Evolutionary conservation across 2,113 vertebrate genomes (phyloP), one percentile per base, ranked within the genome.

Genomic region (Odocoileus hemionus): DNA sequence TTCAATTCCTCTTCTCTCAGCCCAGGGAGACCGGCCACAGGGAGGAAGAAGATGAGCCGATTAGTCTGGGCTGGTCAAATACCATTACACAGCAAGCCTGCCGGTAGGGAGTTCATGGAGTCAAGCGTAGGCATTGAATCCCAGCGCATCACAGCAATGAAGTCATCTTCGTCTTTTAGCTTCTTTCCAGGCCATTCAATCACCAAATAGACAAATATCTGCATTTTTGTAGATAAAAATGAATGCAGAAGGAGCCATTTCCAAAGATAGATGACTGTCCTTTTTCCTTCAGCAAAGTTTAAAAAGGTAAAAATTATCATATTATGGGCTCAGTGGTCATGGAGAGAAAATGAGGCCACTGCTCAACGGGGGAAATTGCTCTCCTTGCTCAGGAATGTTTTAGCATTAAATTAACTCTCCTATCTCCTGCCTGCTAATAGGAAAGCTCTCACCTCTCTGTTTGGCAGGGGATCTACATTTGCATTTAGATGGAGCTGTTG

Each of bases 401-500:
- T 98, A 98, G 97, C 98, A 98, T 98, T 99, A 98, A 99, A 99
- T 99, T 98, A 99, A 98, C 98, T 99, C 98, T 95, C 97, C 98
- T 98, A 98, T 98, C 99, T 99, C 98, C 98, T 89, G 97, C 98
- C 52, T 82, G 98, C 98, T 98, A 99, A 99, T 99, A 97, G 98
- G 98, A 98, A 99, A 96, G 97, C 97, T 98, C 98, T 99, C 97
- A 98, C 98, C 98, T 98, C 97, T 92, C 92, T 92, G 93, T 98
- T 98, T 98, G 97, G 98, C 97, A 98, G 98, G 98, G 95, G 98
- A 98, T 97, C 97, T 0, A 0, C 98, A 99, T 99, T 99, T 99
- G 99, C 99, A 99, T 99, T 99, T 99, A 99, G 99, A 99, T 99
- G 98, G 98, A 99, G 98, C 98, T 98, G 98, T 99, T 98, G 97